Percentiles rank a stretch among this genome's conserved stretches.
These are phyloP conservation scores for Oxycera nigricornis DNA, from an alignment of 2,888 invertebrate genomes.

Conservation along the genomic window DNA sequence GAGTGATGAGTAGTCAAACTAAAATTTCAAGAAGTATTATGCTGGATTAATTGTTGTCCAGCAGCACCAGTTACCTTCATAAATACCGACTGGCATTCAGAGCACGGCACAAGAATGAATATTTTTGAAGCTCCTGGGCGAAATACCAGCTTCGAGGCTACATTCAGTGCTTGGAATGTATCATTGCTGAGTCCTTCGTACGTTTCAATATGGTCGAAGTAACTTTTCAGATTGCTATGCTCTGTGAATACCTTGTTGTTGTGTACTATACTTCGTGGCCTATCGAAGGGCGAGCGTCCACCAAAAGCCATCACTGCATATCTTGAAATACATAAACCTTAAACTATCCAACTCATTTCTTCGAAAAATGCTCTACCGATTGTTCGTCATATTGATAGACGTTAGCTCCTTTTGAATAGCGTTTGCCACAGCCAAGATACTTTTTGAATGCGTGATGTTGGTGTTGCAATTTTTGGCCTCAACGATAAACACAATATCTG, in stretches of 20 bases:
- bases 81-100: slow-evolving; percentile 71
- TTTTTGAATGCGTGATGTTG: slow-evolving; percentile 70
- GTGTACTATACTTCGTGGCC: slow-evolving; percentile 76
- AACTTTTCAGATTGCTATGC: slow-evolving; percentile 68
- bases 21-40: slow-evolving; percentile 46
- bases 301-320: slow-evolving; percentile 86
- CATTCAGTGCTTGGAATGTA: slow-evolving; percentile 78
- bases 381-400: slow-evolving; percentile 70
- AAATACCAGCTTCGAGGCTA: slow-evolving; percentile 76
- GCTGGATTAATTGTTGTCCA: too few species aligned
- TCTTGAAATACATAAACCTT: slow-evolving; percentile 60
- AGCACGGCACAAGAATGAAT: slow-evolving; percentile 82
- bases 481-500: slow-evolving; percentile 88
- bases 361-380: slow-evolving; percentile 65
- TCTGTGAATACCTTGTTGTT: slow-evolving; percentile 75
- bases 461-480: slow-evolving; percentile 86
- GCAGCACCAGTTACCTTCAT: slow-evolving; percentile 74
- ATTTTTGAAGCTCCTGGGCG: slow-evolving; percentile 84
- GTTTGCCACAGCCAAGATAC: slow-evolving; percentile 72
- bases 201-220: slow-evolving; percentile 74
- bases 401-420: slow-evolving; percentile 74
- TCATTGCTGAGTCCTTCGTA: slow-evolving; percentile 69
- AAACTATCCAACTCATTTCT: neutral
- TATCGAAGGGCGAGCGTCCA: slow-evolving; percentile 75
- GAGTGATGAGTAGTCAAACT: slow-evolving; percentile 84